phyloP scores from a whole-genome alignment of 1,140 invertebrate species.

The Tetraneura akinire region DNA sequence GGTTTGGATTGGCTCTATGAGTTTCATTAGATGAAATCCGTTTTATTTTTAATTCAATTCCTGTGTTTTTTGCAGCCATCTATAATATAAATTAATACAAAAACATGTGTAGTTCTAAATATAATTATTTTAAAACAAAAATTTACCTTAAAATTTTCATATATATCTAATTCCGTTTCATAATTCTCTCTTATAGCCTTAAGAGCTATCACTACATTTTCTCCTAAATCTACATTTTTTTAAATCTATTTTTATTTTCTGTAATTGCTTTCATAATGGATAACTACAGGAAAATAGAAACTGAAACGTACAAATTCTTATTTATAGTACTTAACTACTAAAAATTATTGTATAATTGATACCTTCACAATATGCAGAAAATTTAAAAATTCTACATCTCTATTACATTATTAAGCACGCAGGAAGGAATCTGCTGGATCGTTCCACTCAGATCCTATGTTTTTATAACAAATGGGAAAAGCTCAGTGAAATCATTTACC shows the following conservation, averaged over 20 bases:
- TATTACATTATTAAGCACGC: not conserved
- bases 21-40: not conserved
- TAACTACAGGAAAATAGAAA: conserved; percentile 19
- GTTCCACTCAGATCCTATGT: not conserved
- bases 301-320: not conserved
- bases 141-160: not conserved
- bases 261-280: conserved; percentile 10
- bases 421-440: not conserved
- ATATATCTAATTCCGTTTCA: not conserved
- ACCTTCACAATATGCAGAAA: conserved; percentile 1
- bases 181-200: conserved; percentile 1
- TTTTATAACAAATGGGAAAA: not conserved
- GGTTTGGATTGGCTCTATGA: not conserved
- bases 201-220: not conserved
- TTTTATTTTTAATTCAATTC: conserved; percentile 22
- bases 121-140: not conserved
- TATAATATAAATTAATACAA: conserved; percentile 16
- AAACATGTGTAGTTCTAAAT: not conserved
- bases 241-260: conserved; percentile 16
- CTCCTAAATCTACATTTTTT: conserved; percentile 12
- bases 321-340: not conserved
- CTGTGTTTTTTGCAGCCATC: conserved; percentile 10
- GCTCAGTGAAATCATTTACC: not conserved
- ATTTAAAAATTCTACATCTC: conserved; percentile 16
- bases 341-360: not conserved